Evolutionary conservation across 2,797 vertebrate genomes (phyloP), one percentile per base, ranked within the genome.

Genomic region (Glyptemys insculpta): DNA sequence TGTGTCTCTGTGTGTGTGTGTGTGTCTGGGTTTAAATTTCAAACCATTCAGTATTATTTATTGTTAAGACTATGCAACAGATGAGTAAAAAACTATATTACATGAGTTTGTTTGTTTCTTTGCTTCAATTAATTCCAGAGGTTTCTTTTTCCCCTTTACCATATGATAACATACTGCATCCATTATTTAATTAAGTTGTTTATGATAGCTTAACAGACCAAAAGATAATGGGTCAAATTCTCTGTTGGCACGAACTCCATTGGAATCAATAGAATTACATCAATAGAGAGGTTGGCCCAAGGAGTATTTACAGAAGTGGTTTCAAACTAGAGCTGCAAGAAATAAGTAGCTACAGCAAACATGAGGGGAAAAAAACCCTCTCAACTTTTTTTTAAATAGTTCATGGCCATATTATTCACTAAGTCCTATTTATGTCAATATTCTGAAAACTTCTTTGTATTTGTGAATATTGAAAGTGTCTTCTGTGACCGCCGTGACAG

Each of bases 301-400:
- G 93, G 94, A 95, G 96, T 96, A 96, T 95, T 94, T 92, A 96
- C 97, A 59, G 29, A 78, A 96, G 15, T 27, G 76, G 81, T 95
- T 96, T 83, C 91, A 94, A 94, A 94, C 86, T 72, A 94, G 90
- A 96, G 91, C 93, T 96, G 88, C 23, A 85, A 87, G 85, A 93
- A 93, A 93, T 91, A 95, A 95, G 95, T 31, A 29, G 5, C 57
- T 95, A 88, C 79, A 85, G 82, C 25, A 81, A 56, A 88, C 31
- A 81, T 96, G 92, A 91, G 83, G 85, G 83, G 81, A 52, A 59
- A 72, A 91, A 95, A 95, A 7, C 29, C 12, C 54, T 27, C 54
- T 27, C 56, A 57, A 14, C 25, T 47, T 57, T 31, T 56, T 56
- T 56, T 25, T 11, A 56, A 31, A 59, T 29, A 31, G 27, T 31